A percentile compares a stretch with the other conserved stretches of the same genome.
Evolutionary conservation across 2,888 invertebrate genomes (phyloP).

Genomic region (Pseudeuparius sepicola): DNA sequence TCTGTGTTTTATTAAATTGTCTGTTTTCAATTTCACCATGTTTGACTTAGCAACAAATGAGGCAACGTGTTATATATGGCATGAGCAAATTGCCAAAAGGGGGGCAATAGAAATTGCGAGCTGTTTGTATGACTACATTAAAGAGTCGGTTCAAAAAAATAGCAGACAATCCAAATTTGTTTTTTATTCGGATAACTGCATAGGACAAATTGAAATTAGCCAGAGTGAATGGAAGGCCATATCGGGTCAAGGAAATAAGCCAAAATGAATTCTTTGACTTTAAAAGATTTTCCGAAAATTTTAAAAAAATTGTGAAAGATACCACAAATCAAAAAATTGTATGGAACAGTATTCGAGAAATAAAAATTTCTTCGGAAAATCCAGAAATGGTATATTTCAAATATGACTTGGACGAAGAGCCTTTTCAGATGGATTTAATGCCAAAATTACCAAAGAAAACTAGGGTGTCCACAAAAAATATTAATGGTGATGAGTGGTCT

Average conservation of each 20-base stretch:
- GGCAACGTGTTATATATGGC: constrained; percentile 12
- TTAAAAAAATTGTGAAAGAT: neutral
- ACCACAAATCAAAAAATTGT: too few relatives aligned
- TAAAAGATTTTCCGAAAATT: constrained; percentile 5
- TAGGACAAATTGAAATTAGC: constrained; percentile 15
- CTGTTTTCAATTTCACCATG: constrained; percentile 13
- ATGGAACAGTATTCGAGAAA: neutral
- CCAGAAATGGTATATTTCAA: neutral
- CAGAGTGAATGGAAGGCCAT: constrained; percentile 7
- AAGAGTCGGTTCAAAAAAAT: constrained; percentile 4
- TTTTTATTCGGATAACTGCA: constrained; percentile 18
- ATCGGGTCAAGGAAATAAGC: constrained; percentile 12
- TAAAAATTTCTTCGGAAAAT: neutral
- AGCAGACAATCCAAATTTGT: constrained; percentile 8
- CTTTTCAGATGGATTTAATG: too few relatives aligned
- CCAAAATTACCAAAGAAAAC: too few relatives aligned
- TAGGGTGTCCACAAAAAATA: too few relatives aligned
- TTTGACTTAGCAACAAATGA: too few relatives aligned
- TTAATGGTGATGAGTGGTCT: too few relatives aligned
- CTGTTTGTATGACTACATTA: constrained; percentile 6
- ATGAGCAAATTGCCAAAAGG: constrained; percentile 12
- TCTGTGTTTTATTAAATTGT: constrained; percentile 12
- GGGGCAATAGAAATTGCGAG: constrained; percentile 13
- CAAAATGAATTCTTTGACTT: constrained; percentile 13
- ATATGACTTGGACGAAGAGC: neutral